Evolutionary conservation across 2,888 invertebrate genomes (phyloP).

Genomic region (Pantelozetes paolii): DNA sequence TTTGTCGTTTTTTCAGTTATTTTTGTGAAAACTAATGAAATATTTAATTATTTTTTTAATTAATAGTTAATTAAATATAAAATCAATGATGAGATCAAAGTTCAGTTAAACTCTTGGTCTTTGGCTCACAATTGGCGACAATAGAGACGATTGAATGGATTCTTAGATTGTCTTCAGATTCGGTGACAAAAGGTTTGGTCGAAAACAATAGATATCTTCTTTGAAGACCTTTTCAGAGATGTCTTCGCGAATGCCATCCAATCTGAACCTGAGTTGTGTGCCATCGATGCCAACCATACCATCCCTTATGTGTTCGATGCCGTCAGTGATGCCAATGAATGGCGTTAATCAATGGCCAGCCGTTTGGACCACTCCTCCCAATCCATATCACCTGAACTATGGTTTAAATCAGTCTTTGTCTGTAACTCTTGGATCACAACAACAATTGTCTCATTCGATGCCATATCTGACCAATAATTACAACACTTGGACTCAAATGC

Average conservation of each 20-base stretch:
- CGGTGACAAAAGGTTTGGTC: not conserved
- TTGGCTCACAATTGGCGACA: too few species aligned
- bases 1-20: too few species aligned
- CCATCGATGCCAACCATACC: not conserved
- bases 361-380: not conserved
- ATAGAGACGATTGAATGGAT: too few species aligned
- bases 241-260: constrained; percentile 27
- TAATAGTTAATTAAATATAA: too few species aligned
- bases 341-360: not conserved
- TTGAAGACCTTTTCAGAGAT: not conserved
- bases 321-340: not conserved
- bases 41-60: too few species aligned
- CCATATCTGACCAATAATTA: not conserved
- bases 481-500: not conserved
- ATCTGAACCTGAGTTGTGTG: constrained; percentile 5
- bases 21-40: too few species aligned
- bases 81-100: too few species aligned
- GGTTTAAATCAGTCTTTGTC: not conserved
- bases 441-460: constrained; percentile 7
- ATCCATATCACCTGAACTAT: constrained; percentile 1
- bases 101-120: too few species aligned
- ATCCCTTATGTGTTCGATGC: constrained; percentile 4
- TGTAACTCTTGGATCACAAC: not conserved
- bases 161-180: too few species aligned
- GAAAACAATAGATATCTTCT: not conserved